Evolutionary conservation across 2,888 invertebrate genomes (phyloP).

Genomic region (Pachycephus smyrnensis): DNA sequence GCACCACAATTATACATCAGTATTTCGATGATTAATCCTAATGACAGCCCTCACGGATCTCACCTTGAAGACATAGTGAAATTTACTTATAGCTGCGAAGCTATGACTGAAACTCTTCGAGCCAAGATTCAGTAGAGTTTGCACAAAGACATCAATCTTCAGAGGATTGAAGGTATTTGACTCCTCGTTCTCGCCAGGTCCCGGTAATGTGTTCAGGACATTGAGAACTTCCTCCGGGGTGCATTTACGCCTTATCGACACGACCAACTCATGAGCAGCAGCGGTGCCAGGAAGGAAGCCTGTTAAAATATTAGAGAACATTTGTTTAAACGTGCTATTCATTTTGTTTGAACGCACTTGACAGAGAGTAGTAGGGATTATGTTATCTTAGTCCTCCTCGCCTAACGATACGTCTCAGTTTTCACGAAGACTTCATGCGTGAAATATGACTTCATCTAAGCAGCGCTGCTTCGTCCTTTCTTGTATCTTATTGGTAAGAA

Average conservation of each 20-base stretch:
- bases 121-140: slow-evolving; percentile 91
- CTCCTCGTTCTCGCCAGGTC: slow-evolving; percentile 81
- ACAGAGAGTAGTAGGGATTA: neutral
- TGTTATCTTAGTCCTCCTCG: neutral
- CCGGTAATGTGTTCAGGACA: slow-evolving; percentile 88
- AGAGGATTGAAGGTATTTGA: slow-evolving; percentile 85
- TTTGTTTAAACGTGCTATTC: neutral
- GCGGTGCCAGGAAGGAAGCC: slow-evolving; percentile 83
- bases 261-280: slow-evolving; percentile 87
- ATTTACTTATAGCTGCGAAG: slow-evolving; percentile 98
- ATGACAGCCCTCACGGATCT: slow-evolving; percentile 30
- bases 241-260: slow-evolving; percentile 89
- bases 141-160: slow-evolving; percentile 97
- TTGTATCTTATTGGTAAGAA: neutral
- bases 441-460: slow-evolving; percentile 1
- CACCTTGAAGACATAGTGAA: slow-evolving; percentile 90
- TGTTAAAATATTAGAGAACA: slow-evolving; percentile 59
- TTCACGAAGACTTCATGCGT: slow-evolving; percentile 1
- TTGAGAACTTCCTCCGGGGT: slow-evolving; percentile 90
- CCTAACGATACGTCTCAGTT: neutral
- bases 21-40: neutral
- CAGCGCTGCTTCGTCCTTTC: neutral
- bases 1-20: neutral
- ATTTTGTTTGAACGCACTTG: neutral
- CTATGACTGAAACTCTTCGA: slow-evolving; percentile 98